Evolutionary conservation across 2,113 vertebrate genomes (phyloP).

Genomic region (Silurus glanis): DNA sequence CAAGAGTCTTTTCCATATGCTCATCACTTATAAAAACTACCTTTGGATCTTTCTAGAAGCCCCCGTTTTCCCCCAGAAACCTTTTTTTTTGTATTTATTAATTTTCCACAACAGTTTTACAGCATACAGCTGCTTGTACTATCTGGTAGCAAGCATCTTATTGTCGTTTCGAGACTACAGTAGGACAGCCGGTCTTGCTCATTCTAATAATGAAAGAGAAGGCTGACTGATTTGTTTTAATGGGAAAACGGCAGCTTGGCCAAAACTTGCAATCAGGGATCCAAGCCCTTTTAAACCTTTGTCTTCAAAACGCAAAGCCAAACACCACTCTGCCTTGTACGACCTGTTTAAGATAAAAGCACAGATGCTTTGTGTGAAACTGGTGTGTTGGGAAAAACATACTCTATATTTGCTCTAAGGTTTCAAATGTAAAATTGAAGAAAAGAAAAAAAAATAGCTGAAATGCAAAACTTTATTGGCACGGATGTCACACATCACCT

Average conservation of each 20-base stretch:
- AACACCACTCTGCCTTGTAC: background rate
- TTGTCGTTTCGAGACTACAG: slow-evolving; percentile 61
- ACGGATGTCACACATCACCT: background rate
- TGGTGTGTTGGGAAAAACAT: background rate
- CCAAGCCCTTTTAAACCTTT: background rate
- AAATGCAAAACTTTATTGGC: background rate
- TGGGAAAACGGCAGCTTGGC: background rate
- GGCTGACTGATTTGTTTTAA: background rate
- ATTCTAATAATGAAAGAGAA: slow-evolving; percentile 53
- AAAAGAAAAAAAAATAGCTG: background rate
- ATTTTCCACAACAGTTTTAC: slow-evolving; percentile 54
- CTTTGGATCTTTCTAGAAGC: slow-evolving; percentile 32
- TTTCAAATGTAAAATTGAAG: background rate
- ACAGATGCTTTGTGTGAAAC: background rate
- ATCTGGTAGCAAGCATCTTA: slow-evolving; percentile 59
- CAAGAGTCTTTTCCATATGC: slow-evolving; percentile 42
- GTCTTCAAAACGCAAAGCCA: background rate
- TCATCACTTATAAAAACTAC: slow-evolving; percentile 38
- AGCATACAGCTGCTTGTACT: slow-evolving; percentile 49
- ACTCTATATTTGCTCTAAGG: background rate
- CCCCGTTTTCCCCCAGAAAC: background rate
- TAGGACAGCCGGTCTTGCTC: slow-evolving; percentile 48
- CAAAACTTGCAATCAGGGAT: slow-evolving; percentile 57
- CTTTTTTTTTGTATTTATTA: slow-evolving; percentile 44
- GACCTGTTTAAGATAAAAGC: background rate